Conservation (phyloP, 2,113 vertebrate genomes). For the Cygnus atratus region DNA sequence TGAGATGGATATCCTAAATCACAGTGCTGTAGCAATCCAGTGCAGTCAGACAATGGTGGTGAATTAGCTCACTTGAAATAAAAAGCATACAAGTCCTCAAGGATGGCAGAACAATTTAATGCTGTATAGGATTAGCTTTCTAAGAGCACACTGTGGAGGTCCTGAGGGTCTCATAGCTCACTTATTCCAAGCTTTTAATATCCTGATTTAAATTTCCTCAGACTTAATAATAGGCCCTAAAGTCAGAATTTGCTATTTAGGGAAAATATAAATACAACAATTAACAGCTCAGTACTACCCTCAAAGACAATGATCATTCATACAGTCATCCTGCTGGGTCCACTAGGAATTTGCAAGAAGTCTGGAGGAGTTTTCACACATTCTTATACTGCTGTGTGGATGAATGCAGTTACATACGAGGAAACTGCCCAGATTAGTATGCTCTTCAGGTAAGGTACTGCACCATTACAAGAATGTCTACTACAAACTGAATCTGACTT, state of each 20-base stretch:
- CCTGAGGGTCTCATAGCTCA: conserved; percentile 38
- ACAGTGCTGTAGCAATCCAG: neutral
- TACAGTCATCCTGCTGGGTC: neutral
- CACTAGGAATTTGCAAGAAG: neutral
- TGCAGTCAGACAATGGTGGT: neutral
- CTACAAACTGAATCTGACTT: neutral
- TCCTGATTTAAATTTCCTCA: conserved; percentile 59
- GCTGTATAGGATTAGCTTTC: conserved; percentile 32
- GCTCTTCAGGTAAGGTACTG: neutral
- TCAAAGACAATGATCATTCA: neutral
- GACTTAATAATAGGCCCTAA: conserved; percentile 30
- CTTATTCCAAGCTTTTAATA: conserved; percentile 49
- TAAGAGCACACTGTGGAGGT: neutral
- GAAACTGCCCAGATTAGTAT: neutral
- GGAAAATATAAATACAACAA: conserved; percentile 57
- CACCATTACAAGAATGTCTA: rapidly evolving
- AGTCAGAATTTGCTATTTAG: conserved; percentile 18
- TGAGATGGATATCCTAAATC: neutral
- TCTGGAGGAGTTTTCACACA: neutral
- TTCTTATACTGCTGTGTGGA: neutral
- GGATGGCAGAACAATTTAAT: conserved; percentile 30
- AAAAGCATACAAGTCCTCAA: conserved; percentile 6
- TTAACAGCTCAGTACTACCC: neutral
- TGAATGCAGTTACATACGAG: neutral
- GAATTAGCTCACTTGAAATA: conserved; percentile 43